Conservation (phyloP, 2,888 invertebrate species). For the Brachynemurus nebulosus region DNA sequence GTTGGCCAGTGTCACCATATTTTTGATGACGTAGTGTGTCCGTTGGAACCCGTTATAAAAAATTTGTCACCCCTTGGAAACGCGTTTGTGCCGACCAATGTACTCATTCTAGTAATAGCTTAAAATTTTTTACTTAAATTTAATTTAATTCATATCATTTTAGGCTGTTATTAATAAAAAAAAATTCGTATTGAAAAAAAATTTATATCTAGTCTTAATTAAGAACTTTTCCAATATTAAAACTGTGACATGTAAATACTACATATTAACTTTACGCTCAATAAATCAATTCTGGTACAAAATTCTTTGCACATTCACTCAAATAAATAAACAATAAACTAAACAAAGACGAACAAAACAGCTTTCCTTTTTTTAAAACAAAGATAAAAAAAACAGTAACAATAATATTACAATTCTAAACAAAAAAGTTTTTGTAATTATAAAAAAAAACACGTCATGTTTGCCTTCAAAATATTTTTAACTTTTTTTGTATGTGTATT, state of each 20-base stretch:
- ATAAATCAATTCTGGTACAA: conserved; percentile 1
- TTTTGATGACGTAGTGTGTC: no score
- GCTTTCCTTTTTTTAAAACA: neutral
- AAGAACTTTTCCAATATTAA: neutral
- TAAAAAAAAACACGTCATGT: neutral
- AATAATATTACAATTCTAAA: conserved; percentile 1
- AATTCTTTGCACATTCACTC: conserved; percentile 1
- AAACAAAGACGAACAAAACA: no score
- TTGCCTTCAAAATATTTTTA: neutral
- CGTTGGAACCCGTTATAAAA: no score
- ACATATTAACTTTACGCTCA: no score
- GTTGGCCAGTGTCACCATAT: no score
- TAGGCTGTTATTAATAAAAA: no score
- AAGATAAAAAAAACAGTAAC: neutral
- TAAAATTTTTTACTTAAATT: no score
- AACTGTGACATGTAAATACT: neutral
- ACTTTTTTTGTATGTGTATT: neutral
- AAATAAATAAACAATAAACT: neutral
- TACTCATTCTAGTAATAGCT: no score
- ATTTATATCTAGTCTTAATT: neutral
- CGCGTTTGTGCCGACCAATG: no score
- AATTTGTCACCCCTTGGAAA: no score
- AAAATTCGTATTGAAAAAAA: no score
- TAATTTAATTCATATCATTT: no score
- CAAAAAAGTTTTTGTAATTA: neutral